phyloP scores from a whole-genome alignment of 2,888 invertebrate genomes.

The Diarsia mendica region DNA sequence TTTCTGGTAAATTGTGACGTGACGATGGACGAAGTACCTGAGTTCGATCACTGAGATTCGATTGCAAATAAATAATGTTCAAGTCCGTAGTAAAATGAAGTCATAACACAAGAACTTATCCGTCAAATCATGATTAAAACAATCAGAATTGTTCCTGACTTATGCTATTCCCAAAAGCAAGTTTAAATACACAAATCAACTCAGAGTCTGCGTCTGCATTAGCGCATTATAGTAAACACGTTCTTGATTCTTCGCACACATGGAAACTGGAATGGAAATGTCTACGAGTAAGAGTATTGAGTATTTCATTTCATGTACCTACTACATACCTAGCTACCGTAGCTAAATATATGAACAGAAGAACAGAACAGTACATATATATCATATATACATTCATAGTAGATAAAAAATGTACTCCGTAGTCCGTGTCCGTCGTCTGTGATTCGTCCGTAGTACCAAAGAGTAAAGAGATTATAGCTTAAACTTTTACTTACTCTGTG shows the following conservation, averaged over 20 bases:
- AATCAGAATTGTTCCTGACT: slow-evolving; percentile 6
- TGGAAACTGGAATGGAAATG: slow-evolving; percentile 47
- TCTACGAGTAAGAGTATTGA: slow-evolving; percentile 12
- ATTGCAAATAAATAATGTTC: slow-evolving; percentile 44
- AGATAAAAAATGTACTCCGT: too few species aligned
- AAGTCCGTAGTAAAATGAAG: slow-evolving; percentile 23
- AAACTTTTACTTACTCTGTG: too few species aligned
- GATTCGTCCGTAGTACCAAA: too few species aligned
- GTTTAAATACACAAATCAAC: slow-evolving; percentile 57
- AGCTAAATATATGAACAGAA: too few species aligned
- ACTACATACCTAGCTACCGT: too few species aligned
- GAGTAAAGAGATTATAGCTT: too few species aligned
- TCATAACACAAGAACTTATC: slow-evolving; percentile 36
- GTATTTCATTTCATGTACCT: slow-evolving; percentile 1
- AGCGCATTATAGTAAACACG: slow-evolving; percentile 58
- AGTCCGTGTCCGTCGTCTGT: too few species aligned
- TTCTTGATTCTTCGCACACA: slow-evolving; percentile 57
- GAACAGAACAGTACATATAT: too few species aligned
- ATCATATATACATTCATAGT: too few species aligned
- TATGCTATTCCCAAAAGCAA: slow-evolving; percentile 31
- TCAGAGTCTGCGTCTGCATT: slow-evolving; percentile 39
- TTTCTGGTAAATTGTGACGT: slow-evolving; percentile 70
- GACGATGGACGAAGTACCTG: slow-evolving; percentile 63
- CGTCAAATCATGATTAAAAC: slow-evolving; percentile 49
- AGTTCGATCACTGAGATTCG: slow-evolving; percentile 56